Conservation (phyloP, 1,140 invertebrate genomes). For the Cyphomyrmex costatus region DNA sequence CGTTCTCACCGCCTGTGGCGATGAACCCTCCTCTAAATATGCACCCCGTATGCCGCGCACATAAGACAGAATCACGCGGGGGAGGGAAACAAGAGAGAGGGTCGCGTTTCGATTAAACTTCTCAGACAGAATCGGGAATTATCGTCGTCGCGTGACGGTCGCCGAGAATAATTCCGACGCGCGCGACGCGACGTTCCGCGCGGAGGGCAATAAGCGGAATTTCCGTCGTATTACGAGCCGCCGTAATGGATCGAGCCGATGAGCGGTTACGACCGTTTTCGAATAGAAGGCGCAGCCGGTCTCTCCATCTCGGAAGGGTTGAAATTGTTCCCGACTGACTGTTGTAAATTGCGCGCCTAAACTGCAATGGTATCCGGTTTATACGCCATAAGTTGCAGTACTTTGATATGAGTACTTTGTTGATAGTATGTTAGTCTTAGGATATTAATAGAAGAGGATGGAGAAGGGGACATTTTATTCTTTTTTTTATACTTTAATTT, state of each 20-base stretch:
- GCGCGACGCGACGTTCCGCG: slow-evolving; percentile 26
- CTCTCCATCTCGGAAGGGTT: slow-evolving; percentile 14
- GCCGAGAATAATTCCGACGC: slow-evolving; percentile 48
- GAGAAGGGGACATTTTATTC: neutral
- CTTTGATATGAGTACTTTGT: neutral
- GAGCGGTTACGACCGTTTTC: slow-evolving; percentile 53
- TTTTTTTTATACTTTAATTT: neutral
- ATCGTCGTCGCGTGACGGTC: slow-evolving; percentile 60
- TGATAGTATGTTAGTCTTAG: slow-evolving; percentile 19
- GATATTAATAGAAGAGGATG: slow-evolving; percentile 26
- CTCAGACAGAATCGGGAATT: slow-evolving; percentile 63
- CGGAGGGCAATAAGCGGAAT: slow-evolving; percentile 56
- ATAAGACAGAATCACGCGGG: slow-evolving; percentile 30
- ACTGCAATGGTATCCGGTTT: slow-evolving; percentile 44
- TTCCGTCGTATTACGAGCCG: slow-evolving; percentile 46
- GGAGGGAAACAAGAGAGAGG: slow-evolving; percentile 26
- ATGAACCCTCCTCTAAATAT: slow-evolving; percentile 45
- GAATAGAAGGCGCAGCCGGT: slow-evolving; percentile 23
- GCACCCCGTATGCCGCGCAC: slow-evolving; percentile 32
- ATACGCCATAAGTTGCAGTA: slow-evolving; percentile 22
- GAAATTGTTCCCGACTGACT: slow-evolving; percentile 47
- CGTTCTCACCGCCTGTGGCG: neutral
- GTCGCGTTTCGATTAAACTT: slow-evolving; percentile 63
- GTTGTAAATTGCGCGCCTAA: slow-evolving; percentile 57
- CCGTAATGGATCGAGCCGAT: slow-evolving; percentile 59